Base-by-base conservation (phyloP, 2,888 invertebrate genomes). In the Caenorhabditis panamensis region DNA sequence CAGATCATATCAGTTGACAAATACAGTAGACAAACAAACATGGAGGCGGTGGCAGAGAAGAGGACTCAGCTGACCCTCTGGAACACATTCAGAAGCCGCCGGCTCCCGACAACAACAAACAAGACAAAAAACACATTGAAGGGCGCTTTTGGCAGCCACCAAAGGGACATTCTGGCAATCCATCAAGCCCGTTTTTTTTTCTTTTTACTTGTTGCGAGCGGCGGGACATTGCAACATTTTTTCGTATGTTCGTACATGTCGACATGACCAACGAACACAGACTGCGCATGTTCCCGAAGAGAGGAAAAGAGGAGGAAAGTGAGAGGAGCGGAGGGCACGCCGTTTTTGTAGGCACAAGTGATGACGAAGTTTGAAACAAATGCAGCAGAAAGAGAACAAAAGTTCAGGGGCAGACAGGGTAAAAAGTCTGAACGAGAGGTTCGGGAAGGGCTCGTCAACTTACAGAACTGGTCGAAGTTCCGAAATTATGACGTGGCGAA, bases 181-280 rank as follows among this genome's bases (percentile, higher is more conserved):
- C 62, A 71, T 61, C 61, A 62, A 71, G 69, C 53, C 61, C 18
- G 62, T 62, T 54, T 59, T 69, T 51, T 68, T 53, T 36, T 51
- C 22, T 58, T 20, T 47, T 69, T 31, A 71, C 26, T 51, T 62
- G 37, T 71, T 69, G 69, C 47, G 47, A 18, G n/a, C 47, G 13
- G 18, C 5, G 9, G 3, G 47, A 18, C 47, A 47, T 47, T 47
- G 69, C 59, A 69, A 69, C 69, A 51, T 69, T 69, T 61, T 63
- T 22, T 62, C 36, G 41, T 41, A 9, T 47, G 47, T 68, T 16
- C 51, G 51, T 51, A 58, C 37, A 44, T 68, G 47, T 49, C 41
- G 20, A 31, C 31, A 58, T 47, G 59, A 61, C 24, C 61, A 69
- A 47, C 49, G 69, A 69, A 59, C 64, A 51, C 68, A 28, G 49